These are phyloP conservation scores for Arctia plantaginis DNA, from an alignment of 2,888 invertebrate genomes.

Conservation along the genomic window DNA sequence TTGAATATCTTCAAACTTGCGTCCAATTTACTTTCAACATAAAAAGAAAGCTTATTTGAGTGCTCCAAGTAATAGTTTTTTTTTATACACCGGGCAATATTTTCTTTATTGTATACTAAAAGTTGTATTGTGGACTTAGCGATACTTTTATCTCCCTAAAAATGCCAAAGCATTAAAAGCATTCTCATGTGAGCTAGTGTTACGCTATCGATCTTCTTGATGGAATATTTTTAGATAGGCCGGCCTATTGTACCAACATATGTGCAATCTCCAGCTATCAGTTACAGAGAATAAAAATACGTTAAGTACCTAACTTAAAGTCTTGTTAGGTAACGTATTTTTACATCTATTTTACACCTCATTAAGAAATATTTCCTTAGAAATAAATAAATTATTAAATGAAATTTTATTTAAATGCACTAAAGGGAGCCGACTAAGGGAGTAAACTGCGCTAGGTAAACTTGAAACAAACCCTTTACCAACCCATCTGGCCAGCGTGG, in stretches of 20 bases:
- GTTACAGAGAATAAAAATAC: neutral
- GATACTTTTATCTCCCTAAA: slow-evolving; percentile 1
- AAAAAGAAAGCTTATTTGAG: neutral
- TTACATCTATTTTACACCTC: too few species aligned
- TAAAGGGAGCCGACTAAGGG: too few species aligned
- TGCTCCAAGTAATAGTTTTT: neutral
- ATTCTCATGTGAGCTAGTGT: slow-evolving; percentile 31
- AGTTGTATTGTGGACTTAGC: neutral
- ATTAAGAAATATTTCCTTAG: neutral
- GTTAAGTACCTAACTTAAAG: neutral
- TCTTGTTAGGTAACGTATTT: too few species aligned
- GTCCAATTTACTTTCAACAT: neutral
- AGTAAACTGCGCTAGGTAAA: too few species aligned
- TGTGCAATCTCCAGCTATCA: neutral
- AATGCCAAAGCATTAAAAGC: slow-evolving; percentile 24
- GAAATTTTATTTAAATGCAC: too few species aligned
- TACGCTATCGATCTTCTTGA: slow-evolving; percentile 38
- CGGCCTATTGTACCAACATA: neutral
- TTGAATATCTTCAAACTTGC: neutral
- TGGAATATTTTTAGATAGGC: slow-evolving; percentile 21
- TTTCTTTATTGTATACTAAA: neutral
- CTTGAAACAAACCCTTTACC: too few species aligned
- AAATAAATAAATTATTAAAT: too few species aligned
- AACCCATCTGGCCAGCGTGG: too few species aligned
- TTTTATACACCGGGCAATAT: neutral